These are phyloP conservation scores for Geotria australis DNA, from an alignment of 2,797 vertebrate genomes.

Conservation along the genomic window DNA sequence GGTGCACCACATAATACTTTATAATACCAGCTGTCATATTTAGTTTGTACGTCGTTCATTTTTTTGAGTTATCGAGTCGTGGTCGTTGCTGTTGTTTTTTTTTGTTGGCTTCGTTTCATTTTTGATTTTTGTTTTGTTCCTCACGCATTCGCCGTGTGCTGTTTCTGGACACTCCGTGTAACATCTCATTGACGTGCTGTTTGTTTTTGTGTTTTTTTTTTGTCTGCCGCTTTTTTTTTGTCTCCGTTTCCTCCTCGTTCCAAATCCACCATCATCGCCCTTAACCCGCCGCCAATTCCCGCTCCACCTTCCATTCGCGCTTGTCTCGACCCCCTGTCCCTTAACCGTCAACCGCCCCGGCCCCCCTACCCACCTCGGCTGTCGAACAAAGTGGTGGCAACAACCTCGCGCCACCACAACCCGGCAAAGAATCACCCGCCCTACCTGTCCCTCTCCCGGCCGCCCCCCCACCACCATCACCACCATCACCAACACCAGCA, in stretches of 20 bases:
- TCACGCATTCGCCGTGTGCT: background rate
- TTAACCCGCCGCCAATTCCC: background rate
- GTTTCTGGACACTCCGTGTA: background rate
- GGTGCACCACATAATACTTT: background rate
- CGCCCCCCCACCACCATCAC: too few species aligned
- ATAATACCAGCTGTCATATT: background rate
- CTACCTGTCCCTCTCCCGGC: background rate
- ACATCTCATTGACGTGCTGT: background rate
- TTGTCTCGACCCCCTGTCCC: background rate
- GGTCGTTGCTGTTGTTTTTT: background rate
- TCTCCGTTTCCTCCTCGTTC: background rate
- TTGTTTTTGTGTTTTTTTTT: background rate
- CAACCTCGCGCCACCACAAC: background rate
- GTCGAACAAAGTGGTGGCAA: too few species aligned
- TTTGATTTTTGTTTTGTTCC: background rate
- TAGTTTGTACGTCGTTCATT: background rate
- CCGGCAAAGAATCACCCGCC: background rate
- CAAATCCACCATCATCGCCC: background rate
- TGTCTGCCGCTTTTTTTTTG: background rate
- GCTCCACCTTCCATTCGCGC: background rate
- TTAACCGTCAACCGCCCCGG: too few species aligned
- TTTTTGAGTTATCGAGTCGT: background rate
- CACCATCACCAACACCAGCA: too few species aligned
- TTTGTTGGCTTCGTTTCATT: constrained; percentile 3
- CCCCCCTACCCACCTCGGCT: too few species aligned